Evolutionary conservation across 2,113 vertebrate species (phyloP), one percentile per base, ranked within the genome.

Genomic region (Papio anubis): DNA sequence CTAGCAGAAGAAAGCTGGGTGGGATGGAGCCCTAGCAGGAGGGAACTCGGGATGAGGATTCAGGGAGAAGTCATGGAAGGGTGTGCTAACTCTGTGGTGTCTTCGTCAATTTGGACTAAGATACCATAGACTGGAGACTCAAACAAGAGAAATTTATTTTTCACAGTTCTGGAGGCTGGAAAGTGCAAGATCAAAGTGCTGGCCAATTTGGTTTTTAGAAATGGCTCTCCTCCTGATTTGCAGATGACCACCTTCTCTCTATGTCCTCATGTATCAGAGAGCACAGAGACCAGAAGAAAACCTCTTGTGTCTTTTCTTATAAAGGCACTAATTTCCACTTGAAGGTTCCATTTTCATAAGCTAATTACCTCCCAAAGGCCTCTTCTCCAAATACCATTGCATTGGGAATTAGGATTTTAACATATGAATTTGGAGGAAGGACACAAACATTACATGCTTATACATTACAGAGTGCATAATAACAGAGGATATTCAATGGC

Each of bases 11-110:
- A 81, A 45, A 43, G 20, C 1, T 72, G n/a, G 21, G 6, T 50
- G 1, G 8, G 2, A 4, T 40, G 7, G 9, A 68, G 59, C 14
- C 3, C 21, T 59, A 73, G 35, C 0, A 3, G 55, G 25, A 10
- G 48, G 52, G 43, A 30, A 25, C 11, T 50, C 35, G 73, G 43
- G 12, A 27, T n/a, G 43, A 87, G 43, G n/a, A 27, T 3, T 12
- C 59, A 79, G 40, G 1, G 8, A 73, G 14, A 73, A 10, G 4
- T 21, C 35, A 17, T 55, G 10, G 3, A 25, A 61, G 73, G n/a
- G 7, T 35, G 27, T 13, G 38, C 30, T 35, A 48, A n/a, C n/a
- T 61, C 45, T 32, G 2, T 52, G 16, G 27, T 48, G n/a, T 48
- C 17, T 59, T 40, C 21, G 1, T 30, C 32, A 4, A 2, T 40